Evolutionary conservation across 2,797 vertebrate genomes (phyloP), one percentile per base, ranked within the genome.

Genomic region (Hozukius guyotensis): DNA sequence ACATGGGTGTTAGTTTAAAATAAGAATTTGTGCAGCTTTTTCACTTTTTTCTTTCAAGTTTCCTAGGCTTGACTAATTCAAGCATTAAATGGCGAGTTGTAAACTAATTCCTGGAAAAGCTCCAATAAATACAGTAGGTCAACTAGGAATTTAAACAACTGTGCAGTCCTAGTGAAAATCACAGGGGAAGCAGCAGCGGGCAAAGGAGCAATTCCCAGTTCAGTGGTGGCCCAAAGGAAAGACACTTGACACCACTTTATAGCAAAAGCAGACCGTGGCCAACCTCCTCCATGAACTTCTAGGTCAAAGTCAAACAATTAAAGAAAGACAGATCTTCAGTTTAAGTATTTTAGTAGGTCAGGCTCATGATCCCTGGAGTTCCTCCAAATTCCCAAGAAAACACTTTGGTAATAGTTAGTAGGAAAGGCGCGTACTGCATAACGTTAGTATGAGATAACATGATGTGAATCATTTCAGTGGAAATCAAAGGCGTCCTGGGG

Each of bases 171-270:
- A 89, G 75, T 82, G 59, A 78, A 90, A 90, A 74, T 76, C 72
- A 79, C 72, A 88, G 72, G 53, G 46, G 84, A 81, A 78, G 81
- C 77, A 59, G 67, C 53, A 59, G 64, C 46, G 64, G 80, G 64
- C 69, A 82, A 61, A 81, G 68, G 65, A 89, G 69, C 77, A 75
- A 73, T 71, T 88, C 38, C 77, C 78, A 72, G 82, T 78, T 86
- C 31, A 83, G 59, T 24, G 49, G 27, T 34, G 53, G 46, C 77
- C 88, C 81, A 89, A 52, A 87, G 85, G 80, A 91, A 71, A 73
- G 89, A 90, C 84, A 95, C 86, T 62, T 25, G 78, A 95, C 87
- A 93, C 95, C 84, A 46, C 69, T 85, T 87, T 86, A 93, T 90
- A 77, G 88, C 73, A 86, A 89, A 92, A 94, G 78, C 92, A 94